phyloP scores from a whole-genome alignment of 2,113 vertebrate genomes.

The Isurus oxyrinchus region DNA sequence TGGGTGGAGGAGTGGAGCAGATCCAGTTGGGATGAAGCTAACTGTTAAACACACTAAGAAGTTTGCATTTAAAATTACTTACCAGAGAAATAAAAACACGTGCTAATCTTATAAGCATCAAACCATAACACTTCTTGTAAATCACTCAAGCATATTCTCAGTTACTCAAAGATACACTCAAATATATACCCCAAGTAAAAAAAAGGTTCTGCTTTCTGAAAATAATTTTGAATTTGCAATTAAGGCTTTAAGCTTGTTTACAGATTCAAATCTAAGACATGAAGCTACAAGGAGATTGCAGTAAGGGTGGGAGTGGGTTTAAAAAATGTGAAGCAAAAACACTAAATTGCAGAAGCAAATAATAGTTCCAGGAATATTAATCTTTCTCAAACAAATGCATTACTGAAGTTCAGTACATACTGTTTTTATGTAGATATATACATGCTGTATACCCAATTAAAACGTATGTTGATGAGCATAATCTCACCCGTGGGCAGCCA shows the following conservation, averaged over 20 bases:
- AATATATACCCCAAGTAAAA: not conserved
- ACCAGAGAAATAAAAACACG: not conserved
- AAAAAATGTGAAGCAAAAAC: not conserved
- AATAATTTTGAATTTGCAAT: constrained; percentile 29
- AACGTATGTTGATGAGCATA: not conserved
- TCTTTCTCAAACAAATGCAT: not conserved
- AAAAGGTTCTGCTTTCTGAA: not conserved
- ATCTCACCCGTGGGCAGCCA: not conserved
- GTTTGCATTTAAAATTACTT: not conserved
- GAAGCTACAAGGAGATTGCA: not conserved
- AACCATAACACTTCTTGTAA: not conserved
- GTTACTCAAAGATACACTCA: too few species aligned
- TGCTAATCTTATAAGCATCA: not conserved
- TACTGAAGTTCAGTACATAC: not conserved
- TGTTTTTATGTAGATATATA: not conserved
- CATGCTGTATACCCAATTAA: not conserved
- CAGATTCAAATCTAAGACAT: not conserved
- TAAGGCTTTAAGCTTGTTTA: not conserved
- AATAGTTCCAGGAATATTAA: not conserved
- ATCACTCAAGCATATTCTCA: not conserved
- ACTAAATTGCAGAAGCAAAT: not conserved
- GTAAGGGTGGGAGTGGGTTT: not conserved
- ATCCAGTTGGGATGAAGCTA: not conserved
- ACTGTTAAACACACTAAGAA: too few species aligned
- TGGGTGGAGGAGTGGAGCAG: not conserved